Base-by-base conservation (phyloP, 92 coral and sea anemone species). In the Epizoanthus stellaris region DNA sequence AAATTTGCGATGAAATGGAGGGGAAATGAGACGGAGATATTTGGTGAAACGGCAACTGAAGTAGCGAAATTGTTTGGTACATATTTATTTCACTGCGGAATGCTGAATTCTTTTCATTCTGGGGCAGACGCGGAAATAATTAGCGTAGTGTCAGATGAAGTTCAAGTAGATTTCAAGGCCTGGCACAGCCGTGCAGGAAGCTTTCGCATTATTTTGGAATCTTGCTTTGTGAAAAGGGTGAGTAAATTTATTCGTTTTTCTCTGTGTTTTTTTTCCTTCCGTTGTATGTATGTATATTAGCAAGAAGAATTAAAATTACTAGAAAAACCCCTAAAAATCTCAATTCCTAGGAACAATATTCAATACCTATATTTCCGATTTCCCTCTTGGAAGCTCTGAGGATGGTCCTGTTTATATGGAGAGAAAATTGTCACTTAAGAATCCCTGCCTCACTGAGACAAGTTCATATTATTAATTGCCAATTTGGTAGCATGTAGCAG, bases 371-470 rank as follows among this genome's bases (percentile, higher is more conserved):
- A 61, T 61, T 61, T 61, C 23, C 21, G 66, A 61, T 61, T 61
- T 43, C 49, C 49, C 49, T n/a, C 66, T 16, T 61, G 66, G 21
- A 61, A 61, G 66, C 66, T 61, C 66, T 7, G 49, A 61, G n/a
- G 21, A 16, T 61, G 66, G 21, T 61, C 21, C 66, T 4, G 6
- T 21, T 16, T 16, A 61, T n/a, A 1, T 16, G 20, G 66, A 4
- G 25, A n/a, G 66, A 16, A n/a, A 61, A 61, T 61, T 61, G 66
- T 61, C 66, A 61, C 66, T 61, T 21, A 61, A 61, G 66, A 61
- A 61, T 61, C 21, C 20, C 21, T 16, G n/a, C 21, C 66, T 61
- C 66, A 61, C 23, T 30, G 66, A 21, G 34, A 61, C 66, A 61
- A 61, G 21, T 61, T 61, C 21, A 16, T 61, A 61, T 16, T 61